phyloP scores from a whole-genome alignment of 2,888 invertebrate species.

The Stenotaenia linearis region DNA sequence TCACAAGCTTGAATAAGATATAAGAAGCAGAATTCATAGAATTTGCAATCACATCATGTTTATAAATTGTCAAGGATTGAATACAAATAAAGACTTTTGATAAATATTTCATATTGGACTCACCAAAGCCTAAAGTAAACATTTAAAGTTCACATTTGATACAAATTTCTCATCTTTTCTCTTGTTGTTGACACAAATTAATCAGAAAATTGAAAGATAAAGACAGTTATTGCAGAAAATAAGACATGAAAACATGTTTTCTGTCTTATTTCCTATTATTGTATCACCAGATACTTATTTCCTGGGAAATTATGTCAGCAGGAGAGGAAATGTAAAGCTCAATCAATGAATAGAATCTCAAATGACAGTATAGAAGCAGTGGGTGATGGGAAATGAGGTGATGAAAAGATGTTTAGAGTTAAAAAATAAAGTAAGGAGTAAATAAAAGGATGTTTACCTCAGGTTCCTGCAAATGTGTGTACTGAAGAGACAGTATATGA shows the following conservation, averaged over 20 bases:
- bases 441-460: conserved; percentile 56
- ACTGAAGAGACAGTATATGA: conserved; percentile 90
- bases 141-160: too few relatives aligned
- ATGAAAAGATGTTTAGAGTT: not conserved
- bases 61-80: not conserved
- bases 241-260: not conserved
- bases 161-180: not conserved
- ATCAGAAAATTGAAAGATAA: not conserved
- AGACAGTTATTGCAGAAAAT: not conserved
- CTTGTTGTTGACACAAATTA: not conserved
- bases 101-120: not conserved
- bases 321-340: not conserved
- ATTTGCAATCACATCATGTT: not conserved
- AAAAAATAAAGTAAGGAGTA: not conserved
- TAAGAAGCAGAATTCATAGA: not conserved
- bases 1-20: not conserved
- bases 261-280: not conserved
- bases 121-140: too few relatives aligned
- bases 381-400: too few relatives aligned
- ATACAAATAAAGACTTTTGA: not conserved
- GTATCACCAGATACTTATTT: not conserved
- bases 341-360: not conserved
- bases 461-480: conserved; percentile 77
- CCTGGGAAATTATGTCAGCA: not conserved
- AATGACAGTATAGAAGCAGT: not conserved